Evolutionary conservation across 2,113 vertebrate species (phyloP).

Genomic region (Cnemophilus loriae): DNA sequence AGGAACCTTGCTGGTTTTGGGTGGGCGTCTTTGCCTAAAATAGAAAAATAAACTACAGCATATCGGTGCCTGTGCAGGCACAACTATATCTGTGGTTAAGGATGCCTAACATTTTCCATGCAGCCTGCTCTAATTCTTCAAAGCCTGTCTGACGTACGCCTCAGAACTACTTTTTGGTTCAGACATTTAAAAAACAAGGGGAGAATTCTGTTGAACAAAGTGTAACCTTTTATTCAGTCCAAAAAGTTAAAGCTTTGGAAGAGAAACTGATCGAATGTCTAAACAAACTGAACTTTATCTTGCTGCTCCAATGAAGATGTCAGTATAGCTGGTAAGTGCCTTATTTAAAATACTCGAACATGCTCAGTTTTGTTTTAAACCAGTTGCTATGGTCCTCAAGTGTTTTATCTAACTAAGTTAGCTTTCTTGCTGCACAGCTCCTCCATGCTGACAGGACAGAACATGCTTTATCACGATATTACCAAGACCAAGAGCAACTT

Average conservation of each 20-base stretch:
- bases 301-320: background rate
- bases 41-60: background rate
- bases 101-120: constrained; percentile 7
- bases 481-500: background rate
- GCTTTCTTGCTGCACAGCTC: background rate
- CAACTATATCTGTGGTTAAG: background rate
- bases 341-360: background rate
- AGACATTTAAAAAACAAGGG: background rate
- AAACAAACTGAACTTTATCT: background rate
- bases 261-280: background rate
- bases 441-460: background rate
- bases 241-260: background rate
- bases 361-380: background rate
- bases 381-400: background rate
- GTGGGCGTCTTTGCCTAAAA: background rate
- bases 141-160: background rate
- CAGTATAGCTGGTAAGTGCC: background rate
- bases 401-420: background rate
- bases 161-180: background rate
- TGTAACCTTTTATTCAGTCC: background rate
- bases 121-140: background rate
- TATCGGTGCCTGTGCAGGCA: background rate
- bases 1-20: background rate
- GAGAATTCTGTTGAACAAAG: background rate
- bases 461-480: background rate